These are phyloP conservation scores for Stichopus chloronotus DNA, from an alignment of 35 echinoderm and acorn worm genomes.

Conservation along the genomic window DNA sequence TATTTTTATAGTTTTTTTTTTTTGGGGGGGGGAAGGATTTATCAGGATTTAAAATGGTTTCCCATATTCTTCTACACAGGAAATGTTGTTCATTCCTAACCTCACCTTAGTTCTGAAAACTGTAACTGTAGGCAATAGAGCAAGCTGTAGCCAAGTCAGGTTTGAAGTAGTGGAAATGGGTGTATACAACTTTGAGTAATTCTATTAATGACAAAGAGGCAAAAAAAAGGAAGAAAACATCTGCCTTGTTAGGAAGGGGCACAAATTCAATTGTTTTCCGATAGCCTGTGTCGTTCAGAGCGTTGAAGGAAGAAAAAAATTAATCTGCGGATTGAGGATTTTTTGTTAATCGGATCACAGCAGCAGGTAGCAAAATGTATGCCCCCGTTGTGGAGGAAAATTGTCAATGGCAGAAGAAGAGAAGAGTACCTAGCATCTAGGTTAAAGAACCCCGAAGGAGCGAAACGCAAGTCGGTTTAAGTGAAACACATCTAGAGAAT, in stretches of 20 bases:
- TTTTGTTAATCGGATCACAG: conserved; percentile 22
- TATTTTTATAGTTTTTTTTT: no score
- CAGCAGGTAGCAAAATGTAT: conserved; percentile 31
- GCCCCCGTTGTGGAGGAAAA: conserved; percentile 24
- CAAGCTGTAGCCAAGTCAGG: background rate
- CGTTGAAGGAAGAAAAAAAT: conserved; percentile 28
- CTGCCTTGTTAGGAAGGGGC: background rate
- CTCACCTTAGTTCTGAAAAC: no score
- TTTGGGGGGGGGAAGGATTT: no score
- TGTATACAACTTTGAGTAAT: conserved; percentile 21
- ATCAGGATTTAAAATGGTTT: no score
- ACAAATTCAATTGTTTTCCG: conserved; percentile 32
- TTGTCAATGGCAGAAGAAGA: background rate
- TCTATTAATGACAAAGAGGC: background rate
- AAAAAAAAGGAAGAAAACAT: background rate
- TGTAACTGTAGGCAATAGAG: no score
- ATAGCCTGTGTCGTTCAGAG: background rate
- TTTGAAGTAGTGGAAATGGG: background rate
- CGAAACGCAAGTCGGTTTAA: conserved; percentile 36
- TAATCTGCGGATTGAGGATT: background rate
- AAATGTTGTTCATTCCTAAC: no score
- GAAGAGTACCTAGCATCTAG: background rate
- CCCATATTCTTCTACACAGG: no score
- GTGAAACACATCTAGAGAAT: conserved; percentile 43
- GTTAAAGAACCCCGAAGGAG: conserved; percentile 30